Evolutionary conservation across 2,113 vertebrate species (phyloP).

Genomic region (Hymenochirus boettgeri): DNA sequence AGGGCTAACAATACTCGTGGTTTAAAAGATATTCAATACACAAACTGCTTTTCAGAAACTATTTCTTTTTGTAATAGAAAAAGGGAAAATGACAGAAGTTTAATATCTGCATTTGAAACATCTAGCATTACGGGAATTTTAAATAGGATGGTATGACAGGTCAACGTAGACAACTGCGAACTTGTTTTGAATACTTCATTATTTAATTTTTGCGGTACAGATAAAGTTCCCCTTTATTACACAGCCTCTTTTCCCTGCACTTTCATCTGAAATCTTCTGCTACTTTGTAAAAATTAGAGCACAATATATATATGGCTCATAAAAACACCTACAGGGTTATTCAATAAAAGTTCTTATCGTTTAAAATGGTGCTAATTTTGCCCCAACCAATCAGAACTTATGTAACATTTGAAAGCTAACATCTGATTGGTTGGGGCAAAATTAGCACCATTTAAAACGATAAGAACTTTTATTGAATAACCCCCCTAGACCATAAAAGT

Average conservation of each 20-base stretch:
- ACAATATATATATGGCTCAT: no score
- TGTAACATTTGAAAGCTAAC: no score
- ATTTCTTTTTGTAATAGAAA: slow-evolving; percentile 21
- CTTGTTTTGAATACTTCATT: slow-evolving; percentile 36
- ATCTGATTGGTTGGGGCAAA: no score
- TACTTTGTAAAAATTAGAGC: no score
- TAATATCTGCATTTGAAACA: slow-evolving; percentile 22
- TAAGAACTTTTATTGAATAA: no score
- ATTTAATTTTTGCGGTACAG: slow-evolving; percentile 20
- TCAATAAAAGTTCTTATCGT: no score
- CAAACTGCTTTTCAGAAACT: slow-evolving; percentile 33
- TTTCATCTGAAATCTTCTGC: not conserved
- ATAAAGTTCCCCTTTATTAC: not conserved
- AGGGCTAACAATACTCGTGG: slow-evolving; percentile 28
- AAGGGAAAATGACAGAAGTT: slow-evolving; percentile 23
- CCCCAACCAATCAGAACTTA: no score
- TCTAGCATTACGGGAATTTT: slow-evolving; percentile 11
- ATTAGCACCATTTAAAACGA: no score
- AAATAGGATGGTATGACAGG: slow-evolving; percentile 16
- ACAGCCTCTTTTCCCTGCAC: not conserved
- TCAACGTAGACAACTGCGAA: slow-evolving; percentile 7
- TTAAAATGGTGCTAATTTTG: no score
- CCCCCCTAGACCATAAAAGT: no score
- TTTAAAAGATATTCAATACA: slow-evolving; percentile 36
- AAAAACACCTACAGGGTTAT: no score